Percentiles rank a stretch among this genome's conserved stretches.
Conservation (phyloP, 2,888 invertebrate species). For the Polymixis lichenea region DNA sequence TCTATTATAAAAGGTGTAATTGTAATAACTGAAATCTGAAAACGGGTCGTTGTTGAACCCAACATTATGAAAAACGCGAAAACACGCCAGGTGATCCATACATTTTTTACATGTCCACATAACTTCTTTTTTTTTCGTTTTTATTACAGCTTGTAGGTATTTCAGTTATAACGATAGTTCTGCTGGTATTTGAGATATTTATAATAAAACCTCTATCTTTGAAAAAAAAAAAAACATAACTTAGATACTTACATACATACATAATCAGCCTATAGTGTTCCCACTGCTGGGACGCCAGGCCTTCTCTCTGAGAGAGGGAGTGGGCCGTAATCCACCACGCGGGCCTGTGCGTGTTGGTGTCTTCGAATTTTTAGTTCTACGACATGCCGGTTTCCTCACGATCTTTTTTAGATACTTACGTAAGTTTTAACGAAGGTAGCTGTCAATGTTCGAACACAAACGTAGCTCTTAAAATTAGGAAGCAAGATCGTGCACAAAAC, state of each 20-base stretch:
- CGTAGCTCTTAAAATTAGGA: not conserved
- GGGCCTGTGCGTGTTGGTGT: no score
- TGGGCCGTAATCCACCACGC: no score
- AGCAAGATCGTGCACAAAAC: not conserved
- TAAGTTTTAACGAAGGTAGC: no score
- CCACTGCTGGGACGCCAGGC: no score
- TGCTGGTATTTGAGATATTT: not conserved
- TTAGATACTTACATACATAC: not conserved
- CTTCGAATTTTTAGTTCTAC: no score
- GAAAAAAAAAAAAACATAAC: not conserved
- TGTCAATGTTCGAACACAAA: not conserved
- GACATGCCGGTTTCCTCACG: no score
- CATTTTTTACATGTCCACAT: not conserved
- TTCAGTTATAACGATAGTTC: not conserved
- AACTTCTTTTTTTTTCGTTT: not conserved
- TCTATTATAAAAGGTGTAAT: not conserved
- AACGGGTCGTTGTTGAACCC: not conserved
- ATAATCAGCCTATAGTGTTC: no score
- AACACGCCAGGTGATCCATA: not conserved
- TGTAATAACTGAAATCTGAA: not conserved
- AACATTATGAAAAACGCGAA: not conserved
- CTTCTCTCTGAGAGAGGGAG: no score
- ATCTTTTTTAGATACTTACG: not conserved
- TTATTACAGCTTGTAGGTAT: not conserved
- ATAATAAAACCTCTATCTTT: not conserved